These are phyloP conservation scores for Alcedo quadribrachys DNA, from an alignment of 2,797 vertebrate genomes.

Conservation along the genomic window DNA sequence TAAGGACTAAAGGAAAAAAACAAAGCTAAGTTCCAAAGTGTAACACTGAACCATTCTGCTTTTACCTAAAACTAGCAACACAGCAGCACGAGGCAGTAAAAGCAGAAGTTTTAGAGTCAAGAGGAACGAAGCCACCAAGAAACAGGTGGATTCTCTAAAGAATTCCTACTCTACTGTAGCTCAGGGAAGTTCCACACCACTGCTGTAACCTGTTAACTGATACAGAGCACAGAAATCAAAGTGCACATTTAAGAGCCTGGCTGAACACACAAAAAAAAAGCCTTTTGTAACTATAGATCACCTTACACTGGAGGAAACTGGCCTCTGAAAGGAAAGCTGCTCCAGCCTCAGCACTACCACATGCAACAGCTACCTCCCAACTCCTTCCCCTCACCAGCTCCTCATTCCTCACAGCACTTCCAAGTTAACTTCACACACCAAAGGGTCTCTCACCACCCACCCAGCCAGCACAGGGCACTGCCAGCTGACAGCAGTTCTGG, in stretches of 20 bases:
- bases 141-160: neutral
- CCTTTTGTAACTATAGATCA: neutral
- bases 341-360: neutral
- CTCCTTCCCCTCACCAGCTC: neutral
- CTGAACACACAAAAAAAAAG: neutral
- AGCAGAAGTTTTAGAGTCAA: neutral
- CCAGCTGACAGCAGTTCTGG: neutral
- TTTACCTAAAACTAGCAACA: neutral
- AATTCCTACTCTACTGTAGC: neutral
- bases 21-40: neutral
- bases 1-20: neutral
- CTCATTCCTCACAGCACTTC: rapidly evolving
- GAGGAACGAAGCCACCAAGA: neutral
- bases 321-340: neutral
- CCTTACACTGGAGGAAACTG: neutral
- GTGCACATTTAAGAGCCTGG: rapidly evolving
- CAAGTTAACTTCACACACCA: neutral
- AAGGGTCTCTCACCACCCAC: too few relatives aligned
- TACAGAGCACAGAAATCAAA: neutral
- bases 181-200: neutral
- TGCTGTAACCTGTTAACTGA: neutral
- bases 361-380: rapidly evolving
- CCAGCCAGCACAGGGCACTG: neutral
- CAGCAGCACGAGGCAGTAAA: rapidly evolving
- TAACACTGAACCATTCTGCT: neutral